Percentiles rank a stretch among this genome's conserved stretches.
These are phyloP conservation scores for Eurois occulta DNA, from an alignment of 2,888 invertebrate species.

Conservation along the genomic window DNA sequence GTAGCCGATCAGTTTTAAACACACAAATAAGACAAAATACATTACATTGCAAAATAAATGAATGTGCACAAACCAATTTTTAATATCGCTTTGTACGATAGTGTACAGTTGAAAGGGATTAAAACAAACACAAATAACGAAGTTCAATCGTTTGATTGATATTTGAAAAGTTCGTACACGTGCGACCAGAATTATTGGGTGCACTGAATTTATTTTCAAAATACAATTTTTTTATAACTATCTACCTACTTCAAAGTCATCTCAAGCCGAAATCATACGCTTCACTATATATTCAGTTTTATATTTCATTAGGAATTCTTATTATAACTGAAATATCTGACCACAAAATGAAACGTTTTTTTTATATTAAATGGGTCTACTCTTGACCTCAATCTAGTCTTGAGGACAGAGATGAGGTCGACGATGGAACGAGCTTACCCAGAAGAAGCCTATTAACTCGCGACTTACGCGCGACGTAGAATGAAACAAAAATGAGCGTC, in stretches of 20 bases:
- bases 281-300: not conserved
- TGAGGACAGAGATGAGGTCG: no score
- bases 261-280: not conserved
- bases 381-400: no score
- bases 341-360: not conserved
- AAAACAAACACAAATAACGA: slow-evolving; percentile 49
- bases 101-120: slow-evolving; percentile 26
- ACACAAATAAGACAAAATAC: not conserved
- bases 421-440: no score
- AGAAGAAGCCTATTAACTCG: no score
- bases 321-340: not conserved
- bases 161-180: slow-evolving; percentile 43
- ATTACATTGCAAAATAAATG: not conserved
- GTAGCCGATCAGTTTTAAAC: not conserved
- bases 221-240: not conserved
- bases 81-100: slow-evolving; percentile 19
- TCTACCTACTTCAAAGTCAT: not conserved
- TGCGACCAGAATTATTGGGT: slow-evolving; percentile 13
- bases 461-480: no score
- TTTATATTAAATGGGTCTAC: no score
- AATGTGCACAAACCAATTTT: not conserved
- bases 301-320: not conserved
- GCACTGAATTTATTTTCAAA: not conserved
- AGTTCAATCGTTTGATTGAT: slow-evolving; percentile 40
- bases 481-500: not conserved